Evolutionary conservation across 2,888 invertebrate species (phyloP).

Genomic region (Cephonodes hylas): DNA sequence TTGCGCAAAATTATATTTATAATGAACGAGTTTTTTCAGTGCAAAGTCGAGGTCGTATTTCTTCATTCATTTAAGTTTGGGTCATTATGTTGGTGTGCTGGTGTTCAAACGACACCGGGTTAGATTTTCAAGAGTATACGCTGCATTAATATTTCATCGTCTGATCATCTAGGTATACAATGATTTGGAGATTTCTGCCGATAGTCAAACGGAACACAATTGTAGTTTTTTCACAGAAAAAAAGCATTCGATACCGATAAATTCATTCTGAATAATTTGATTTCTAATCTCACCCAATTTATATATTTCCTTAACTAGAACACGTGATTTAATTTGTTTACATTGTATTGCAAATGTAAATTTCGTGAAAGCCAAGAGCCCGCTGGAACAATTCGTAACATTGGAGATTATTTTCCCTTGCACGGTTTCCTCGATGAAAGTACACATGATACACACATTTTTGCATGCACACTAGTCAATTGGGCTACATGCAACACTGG

Average conservation of each 20-base stretch:
- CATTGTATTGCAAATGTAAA: neutral
- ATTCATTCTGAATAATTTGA: neutral
- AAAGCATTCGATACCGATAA: neutral
- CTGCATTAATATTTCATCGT: neutral
- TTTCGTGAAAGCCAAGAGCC: neutral
- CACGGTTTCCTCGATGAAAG: conserved; percentile 11
- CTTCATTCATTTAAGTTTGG: neutral
- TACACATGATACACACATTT: conserved; percentile 12
- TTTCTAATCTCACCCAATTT: neutral
- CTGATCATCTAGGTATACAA: neutral
- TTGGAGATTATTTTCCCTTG: conserved; percentile 8
- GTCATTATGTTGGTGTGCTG: neutral
- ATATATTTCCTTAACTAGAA: neutral
- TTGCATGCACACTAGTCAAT: conserved; percentile 12
- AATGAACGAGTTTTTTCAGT: neutral
- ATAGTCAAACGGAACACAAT: neutral
- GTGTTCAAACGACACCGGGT: neutral
- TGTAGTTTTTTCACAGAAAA: neutral
- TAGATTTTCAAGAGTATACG: neutral
- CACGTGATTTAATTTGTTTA: neutral
- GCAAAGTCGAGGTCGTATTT: conserved; percentile 6
- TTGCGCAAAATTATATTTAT: conserved; percentile 5
- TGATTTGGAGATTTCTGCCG: neutral
- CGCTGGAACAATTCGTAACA: conserved; percentile 4
- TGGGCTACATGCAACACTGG: conserved; percentile 9